phyloP scores from a whole-genome alignment of 2,113 vertebrate species.

The Melozone crissalis region DNA sequence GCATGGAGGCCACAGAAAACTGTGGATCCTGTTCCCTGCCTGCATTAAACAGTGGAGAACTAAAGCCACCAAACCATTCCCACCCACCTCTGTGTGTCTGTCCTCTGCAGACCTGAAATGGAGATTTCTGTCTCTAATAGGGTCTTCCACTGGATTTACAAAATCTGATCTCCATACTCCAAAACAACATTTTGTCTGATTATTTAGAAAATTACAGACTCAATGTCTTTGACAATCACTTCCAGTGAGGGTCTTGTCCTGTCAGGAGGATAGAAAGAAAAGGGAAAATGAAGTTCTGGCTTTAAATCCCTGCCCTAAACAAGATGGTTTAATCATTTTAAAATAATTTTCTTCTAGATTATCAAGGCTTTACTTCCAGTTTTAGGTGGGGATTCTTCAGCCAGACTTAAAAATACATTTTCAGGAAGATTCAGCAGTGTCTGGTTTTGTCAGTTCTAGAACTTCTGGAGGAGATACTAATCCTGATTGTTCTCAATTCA shows the following conservation, averaged over 20 bases:
- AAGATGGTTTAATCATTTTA: background rate
- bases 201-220: background rate
- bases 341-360: background rate
- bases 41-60: background rate
- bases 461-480: background rate
- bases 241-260: background rate
- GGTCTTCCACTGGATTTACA: background rate
- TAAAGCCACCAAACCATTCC: background rate
- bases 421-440: background rate
- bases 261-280: background rate
- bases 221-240: background rate
- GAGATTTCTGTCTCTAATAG: background rate
- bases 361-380: background rate
- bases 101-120: background rate
- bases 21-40: conserved; percentile 39
- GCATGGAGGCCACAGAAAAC: conserved; percentile 43
- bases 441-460: background rate
- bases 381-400: background rate
- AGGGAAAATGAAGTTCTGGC: background rate
- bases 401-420: background rate
- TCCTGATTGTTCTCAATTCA: background rate
- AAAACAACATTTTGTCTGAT: background rate
- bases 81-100: background rate
- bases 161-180: background rate
- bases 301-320: background rate